Conservation (phyloP, 2,797 vertebrate genomes). For the Sebastes cheni region DNA sequence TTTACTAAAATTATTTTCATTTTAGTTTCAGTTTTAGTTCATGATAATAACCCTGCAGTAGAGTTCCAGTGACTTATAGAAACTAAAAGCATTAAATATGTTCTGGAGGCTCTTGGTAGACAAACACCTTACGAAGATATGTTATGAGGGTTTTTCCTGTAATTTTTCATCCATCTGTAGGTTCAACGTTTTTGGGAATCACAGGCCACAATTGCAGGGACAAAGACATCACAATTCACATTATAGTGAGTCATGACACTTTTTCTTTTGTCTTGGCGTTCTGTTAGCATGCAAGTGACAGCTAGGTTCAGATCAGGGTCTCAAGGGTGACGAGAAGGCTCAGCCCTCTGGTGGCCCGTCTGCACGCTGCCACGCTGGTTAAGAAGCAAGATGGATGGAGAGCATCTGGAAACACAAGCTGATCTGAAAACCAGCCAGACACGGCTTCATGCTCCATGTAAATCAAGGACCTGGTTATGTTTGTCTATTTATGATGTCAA, state of each 20-base stretch:
- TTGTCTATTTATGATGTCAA: background rate
- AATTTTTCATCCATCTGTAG: background rate
- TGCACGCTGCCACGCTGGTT: slow-evolving; percentile 15
- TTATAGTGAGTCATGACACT: background rate
- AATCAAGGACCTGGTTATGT: background rate
- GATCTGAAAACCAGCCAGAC: slow-evolving; percentile 34
- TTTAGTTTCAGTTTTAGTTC: no score
- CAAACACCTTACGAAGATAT: background rate
- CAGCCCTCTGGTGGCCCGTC: slow-evolving; percentile 3
- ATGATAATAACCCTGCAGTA: rapidly evolving
- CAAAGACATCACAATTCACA: background rate
- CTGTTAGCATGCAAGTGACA: slow-evolving; percentile 28
- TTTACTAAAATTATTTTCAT: no score
- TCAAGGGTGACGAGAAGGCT: slow-evolving; percentile 17
- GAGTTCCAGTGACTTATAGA: background rate
- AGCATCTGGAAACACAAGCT: slow-evolving; percentile 33
- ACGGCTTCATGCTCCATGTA: background rate
- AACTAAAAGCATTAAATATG: background rate
- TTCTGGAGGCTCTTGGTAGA: background rate
- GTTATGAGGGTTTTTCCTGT: background rate
- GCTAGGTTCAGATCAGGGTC: slow-evolving; percentile 10
- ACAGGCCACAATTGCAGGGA: background rate
- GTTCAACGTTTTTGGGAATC: background rate
- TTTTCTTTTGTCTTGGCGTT: background rate
- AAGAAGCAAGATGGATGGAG: slow-evolving; percentile 38